Conservation (phyloP, 2,797 vertebrate genomes). For the Macroramphosus scolopax region DNA sequence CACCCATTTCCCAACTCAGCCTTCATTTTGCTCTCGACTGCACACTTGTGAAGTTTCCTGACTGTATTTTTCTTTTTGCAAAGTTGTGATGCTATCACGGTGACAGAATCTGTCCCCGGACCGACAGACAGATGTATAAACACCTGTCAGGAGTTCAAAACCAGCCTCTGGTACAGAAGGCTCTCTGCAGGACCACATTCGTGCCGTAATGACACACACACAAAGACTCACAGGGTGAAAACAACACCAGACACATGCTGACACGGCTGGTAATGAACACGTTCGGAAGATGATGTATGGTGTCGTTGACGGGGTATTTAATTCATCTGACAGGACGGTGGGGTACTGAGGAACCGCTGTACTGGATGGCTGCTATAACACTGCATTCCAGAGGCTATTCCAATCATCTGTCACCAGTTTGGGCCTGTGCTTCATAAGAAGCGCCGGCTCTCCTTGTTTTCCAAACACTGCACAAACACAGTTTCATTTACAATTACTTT, state of each 20-base stretch:
- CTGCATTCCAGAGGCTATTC: slow-evolving; percentile 73
- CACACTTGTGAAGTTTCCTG: no score
- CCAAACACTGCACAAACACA: slow-evolving; percentile 66
- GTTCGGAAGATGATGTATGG: not conserved
- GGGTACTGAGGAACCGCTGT: slow-evolving; percentile 8
- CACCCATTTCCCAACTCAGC: no score
- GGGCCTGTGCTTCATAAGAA: slow-evolving; percentile 74
- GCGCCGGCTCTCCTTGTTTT: slow-evolving; percentile 67
- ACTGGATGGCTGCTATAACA: slow-evolving; percentile 46
- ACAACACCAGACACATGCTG: no score
- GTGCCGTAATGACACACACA: not conserved
- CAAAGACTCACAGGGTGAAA: no score
- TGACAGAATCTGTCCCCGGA: no score
- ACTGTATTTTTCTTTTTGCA: no score
- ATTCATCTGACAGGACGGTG: not conserved
- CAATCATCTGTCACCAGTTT: slow-evolving; percentile 73
- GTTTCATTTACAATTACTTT: slow-evolving; percentile 68
- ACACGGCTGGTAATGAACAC: not conserved
- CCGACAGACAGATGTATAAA: no score
- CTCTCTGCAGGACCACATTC: no score
- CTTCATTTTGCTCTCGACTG: no score
- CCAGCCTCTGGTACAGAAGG: no score
- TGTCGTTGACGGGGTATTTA: slow-evolving; percentile 1
- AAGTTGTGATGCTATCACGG: no score
- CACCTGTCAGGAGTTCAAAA: no score